Evolutionary conservation across 2,797 vertebrate genomes (phyloP), one percentile per base, ranked within the genome.

Genomic region (Lagocephalus sceleratus): DNA sequence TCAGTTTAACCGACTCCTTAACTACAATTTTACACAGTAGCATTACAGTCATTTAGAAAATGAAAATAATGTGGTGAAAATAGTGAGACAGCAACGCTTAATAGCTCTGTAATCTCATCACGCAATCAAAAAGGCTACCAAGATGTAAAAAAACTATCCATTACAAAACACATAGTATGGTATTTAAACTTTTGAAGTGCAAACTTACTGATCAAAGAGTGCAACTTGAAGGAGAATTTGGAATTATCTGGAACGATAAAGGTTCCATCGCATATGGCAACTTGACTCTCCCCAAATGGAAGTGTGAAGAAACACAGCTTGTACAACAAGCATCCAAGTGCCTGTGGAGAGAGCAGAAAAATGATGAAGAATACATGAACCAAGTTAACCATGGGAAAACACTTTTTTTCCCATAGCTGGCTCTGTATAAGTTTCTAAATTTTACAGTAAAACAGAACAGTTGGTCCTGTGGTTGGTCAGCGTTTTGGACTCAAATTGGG

Each of bases 251-350:
- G 96, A 86, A 99, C 83, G 9, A 94, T 95, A 70, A 99, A 98
- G 86, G 86, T 95, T 76, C 97, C 95, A 2, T 99, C 97, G 40
- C 97, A 99, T 86, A 99, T 99, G 79, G 97, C 97, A 41, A 99
- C 96, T 85, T 98, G 97, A 88, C 97, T 99, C 88, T 99, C 97
- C 84, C 97, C 97, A 76, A 99, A 99, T 48, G 97, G 97, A 88
- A 99, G 94, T 0, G 92, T 76, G 82, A 99, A 99, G 92, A 99
- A 99, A 88, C 97, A 98, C 73, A 99, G 95, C 88, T 99, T 99
- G 88, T 98, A 99, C 69, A 99, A 93, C 90, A 99, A 94, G 90
- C 97, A 99, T 81, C 97, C 97, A 61, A 99, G 92, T 1, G 97
- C 97, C 97, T 99, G 83, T 7, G 51, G 76, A 54, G 75, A 83